Conservation (phyloP, 2,113 vertebrate genomes). For the Silurus meridionalis region DNA sequence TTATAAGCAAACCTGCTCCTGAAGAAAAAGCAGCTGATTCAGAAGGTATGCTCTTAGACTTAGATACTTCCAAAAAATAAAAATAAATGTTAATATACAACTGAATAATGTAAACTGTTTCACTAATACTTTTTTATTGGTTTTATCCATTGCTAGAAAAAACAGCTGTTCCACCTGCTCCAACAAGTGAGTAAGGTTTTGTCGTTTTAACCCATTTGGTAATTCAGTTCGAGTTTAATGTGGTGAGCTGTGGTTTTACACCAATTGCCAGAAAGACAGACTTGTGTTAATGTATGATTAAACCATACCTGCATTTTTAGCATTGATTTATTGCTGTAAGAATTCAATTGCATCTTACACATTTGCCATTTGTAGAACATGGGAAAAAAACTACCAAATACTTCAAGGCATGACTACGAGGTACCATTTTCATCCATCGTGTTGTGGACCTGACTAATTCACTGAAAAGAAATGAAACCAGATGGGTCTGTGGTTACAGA, state of each 20-base stretch:
- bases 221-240: not conserved
- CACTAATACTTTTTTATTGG: not conserved
- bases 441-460: constrained; percentile 31
- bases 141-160: constrained; percentile 51
- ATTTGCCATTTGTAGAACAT: constrained; percentile 64
- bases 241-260: not conserved
- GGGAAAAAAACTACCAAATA: constrained; percentile 52
- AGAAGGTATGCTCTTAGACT: constrained; percentile 28
- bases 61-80: not conserved
- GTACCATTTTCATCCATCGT: constrained; percentile 38
- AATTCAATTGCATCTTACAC: constrained; percentile 25
- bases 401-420: constrained; percentile 56
- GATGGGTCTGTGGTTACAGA: not conserved
- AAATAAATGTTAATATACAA: not conserved
- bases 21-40: constrained; percentile 52
- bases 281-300: not conserved
- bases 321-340: constrained; percentile 14
- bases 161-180: constrained; percentile 50
- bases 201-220: not conserved
- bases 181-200: constrained; percentile 62
- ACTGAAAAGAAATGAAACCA: constrained; percentile 25
- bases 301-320: constrained; percentile 19
- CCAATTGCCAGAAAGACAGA: not conserved
- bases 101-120: not conserved
- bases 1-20: not conserved